Evolutionary conservation across 2,888 invertebrate species (phyloP).

Genomic region (Cosmorhoe ocellata): DNA sequence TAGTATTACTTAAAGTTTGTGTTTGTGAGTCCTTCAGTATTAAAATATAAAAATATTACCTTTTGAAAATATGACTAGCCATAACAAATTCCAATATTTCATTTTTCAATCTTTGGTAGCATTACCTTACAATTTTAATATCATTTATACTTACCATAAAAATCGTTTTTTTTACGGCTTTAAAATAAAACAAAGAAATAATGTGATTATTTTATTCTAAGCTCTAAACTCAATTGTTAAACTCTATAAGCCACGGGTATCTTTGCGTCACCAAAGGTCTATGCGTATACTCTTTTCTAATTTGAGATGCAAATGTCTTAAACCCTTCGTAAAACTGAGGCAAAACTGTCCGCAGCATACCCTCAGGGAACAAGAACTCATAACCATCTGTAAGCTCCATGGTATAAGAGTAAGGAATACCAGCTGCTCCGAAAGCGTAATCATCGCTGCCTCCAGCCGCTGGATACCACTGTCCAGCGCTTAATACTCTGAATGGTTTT

Average conservation of each 20-base stretch:
- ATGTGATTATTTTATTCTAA: constrained; percentile 9
- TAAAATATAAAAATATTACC: constrained; percentile 11
- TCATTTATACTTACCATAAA: constrained; percentile 10
- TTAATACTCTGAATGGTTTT: constrained; percentile 67
- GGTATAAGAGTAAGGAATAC: constrained; percentile 82
- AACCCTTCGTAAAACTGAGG: constrained; percentile 72
- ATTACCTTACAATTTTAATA: constrained; percentile 2
- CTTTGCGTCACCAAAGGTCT: constrained; percentile 4
- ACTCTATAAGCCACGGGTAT: not conserved
- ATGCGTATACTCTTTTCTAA: constrained; percentile 61
- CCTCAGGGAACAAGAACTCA: constrained; percentile 86
- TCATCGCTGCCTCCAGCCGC: constrained; percentile 85
- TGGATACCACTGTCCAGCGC: constrained; percentile 81
- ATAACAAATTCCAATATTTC: constrained; percentile 36
- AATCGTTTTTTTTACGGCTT: constrained; percentile 5
- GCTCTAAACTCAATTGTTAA: not conserved
- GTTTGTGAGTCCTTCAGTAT: no score
- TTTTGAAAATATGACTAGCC: constrained; percentile 11
- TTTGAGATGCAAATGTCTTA: constrained; percentile 53
- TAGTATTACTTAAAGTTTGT: no score
- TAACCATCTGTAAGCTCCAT: constrained; percentile 82
- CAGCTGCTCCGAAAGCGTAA: constrained; percentile 79
- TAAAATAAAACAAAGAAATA: constrained; percentile 12
- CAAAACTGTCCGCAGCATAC: constrained; percentile 46
- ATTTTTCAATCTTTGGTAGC: constrained; percentile 45